phyloP scores from a whole-genome alignment of 2,888 invertebrate species.

The Tuberolachnus salignus region DNA sequence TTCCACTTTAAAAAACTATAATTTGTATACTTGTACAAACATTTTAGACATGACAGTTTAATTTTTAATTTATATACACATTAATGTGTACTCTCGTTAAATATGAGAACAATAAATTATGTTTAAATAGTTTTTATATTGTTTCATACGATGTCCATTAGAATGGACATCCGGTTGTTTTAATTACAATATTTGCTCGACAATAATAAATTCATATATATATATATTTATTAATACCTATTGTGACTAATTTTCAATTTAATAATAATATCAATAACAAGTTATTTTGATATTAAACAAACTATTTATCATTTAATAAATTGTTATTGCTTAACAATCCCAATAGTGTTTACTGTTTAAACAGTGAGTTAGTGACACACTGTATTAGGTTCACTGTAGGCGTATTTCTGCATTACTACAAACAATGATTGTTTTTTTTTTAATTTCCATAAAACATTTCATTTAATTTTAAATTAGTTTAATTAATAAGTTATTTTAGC shows the following conservation, averaged over 20 bases:
- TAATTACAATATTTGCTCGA: neutral
- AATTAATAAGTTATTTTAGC: neutral
- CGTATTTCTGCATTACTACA: neutral
- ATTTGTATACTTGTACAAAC: slow-evolving; percentile 11
- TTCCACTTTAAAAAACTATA: slow-evolving; percentile 5
- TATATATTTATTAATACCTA: neutral
- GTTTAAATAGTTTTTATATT: slow-evolving; percentile 2
- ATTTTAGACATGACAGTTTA: slow-evolving; percentile 13
- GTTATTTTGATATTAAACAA: no score
- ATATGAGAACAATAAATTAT: slow-evolving; percentile 14
- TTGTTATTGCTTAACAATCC: no score
- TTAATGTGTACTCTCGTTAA: slow-evolving; percentile 14
- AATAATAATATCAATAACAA: neutral
- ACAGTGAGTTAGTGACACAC: no score
- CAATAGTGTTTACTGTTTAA: no score
- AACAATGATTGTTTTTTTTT: neutral
- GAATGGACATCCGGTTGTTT: no score
- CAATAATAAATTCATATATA: neutral
- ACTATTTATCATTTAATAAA: no score
- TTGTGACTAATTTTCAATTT: neutral
- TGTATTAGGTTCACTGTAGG: no score
- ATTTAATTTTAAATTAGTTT: neutral
- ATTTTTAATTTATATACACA: slow-evolving; percentile 27
- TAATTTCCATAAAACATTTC: neutral
- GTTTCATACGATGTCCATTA: no score